These are phyloP conservation scores for Ryuthela nishihirai DNA, from an alignment of 2,888 invertebrate genomes.

Conservation along the genomic window DNA sequence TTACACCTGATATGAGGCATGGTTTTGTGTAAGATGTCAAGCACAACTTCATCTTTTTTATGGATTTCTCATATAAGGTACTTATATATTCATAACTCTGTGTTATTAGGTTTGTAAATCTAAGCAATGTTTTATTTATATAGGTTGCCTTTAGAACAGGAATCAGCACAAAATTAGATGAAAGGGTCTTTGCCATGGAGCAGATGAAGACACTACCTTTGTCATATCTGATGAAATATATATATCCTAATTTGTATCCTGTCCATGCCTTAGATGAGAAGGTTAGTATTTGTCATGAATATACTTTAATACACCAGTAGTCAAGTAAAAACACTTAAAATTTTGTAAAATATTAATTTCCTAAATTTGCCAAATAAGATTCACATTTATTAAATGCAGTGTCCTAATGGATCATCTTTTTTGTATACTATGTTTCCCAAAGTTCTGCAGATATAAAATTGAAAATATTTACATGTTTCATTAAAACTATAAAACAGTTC, in stretches of 20 bases:
- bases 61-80: too few relatives aligned
- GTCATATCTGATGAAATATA: slow-evolving; percentile 68
- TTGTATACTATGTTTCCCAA: too few relatives aligned
- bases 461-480: too few relatives aligned
- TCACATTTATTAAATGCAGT: too few relatives aligned
- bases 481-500: too few relatives aligned
- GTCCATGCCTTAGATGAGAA: slow-evolving; percentile 67
- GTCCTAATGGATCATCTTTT: too few relatives aligned
- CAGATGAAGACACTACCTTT: slow-evolving; percentile 86
- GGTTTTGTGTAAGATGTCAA: too few relatives aligned
- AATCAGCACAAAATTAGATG: slow-evolving; percentile 83
- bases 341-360: neutral
- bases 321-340: neutral
- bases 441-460: too few relatives aligned
- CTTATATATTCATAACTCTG: too few relatives aligned
- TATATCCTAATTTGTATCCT: slow-evolving; percentile 91
- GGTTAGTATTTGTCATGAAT: slow-evolving; percentile 45
- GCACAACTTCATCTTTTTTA: too few relatives aligned
- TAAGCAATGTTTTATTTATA: slow-evolving; percentile 41
- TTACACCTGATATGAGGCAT: too few relatives aligned
- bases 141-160: slow-evolving; percentile 86
- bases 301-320: neutral
- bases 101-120: neutral
- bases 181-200: slow-evolving; percentile 89
- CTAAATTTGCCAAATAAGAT: too few relatives aligned